Conservation (phyloP, 2,113 vertebrate species). For the Dermatemys mawii region DNA sequence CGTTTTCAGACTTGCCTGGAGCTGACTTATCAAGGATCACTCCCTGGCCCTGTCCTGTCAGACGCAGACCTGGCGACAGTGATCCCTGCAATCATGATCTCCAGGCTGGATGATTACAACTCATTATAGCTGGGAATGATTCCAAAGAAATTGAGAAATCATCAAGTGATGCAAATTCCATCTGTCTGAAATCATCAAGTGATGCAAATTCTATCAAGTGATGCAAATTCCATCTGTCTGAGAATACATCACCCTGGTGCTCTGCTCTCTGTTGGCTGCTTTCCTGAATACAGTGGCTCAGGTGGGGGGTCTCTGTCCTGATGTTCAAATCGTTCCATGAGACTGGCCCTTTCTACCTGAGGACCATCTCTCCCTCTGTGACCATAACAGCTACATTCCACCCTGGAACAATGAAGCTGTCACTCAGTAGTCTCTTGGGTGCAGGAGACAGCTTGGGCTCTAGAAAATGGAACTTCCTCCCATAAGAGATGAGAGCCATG, state of each 20-base stretch:
- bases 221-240: conserved; percentile 23
- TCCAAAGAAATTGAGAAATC: conserved; percentile 43
- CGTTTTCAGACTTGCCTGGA: conserved; percentile 24
- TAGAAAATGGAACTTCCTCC: not conserved
- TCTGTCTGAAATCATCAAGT: conserved; percentile 30
- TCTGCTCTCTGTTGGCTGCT: not conserved
- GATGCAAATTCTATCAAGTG: conserved; percentile 38
- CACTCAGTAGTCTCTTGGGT: not conserved
- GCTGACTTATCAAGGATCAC: not conserved
- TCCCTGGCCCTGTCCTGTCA: conserved; percentile 4
- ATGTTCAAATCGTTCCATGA: not conserved
- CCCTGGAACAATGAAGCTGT: not conserved
- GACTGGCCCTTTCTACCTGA: not conserved
- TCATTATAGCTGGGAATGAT: conserved; percentile 31
- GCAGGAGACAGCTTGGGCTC: not conserved
- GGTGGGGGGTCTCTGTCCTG: not conserved
- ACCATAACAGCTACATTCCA: not conserved
- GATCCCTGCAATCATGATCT: not conserved
- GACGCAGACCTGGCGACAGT: conserved; percentile 38
- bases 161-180: conserved; percentile 40
- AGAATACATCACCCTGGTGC: not conserved
- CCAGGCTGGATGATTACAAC: conserved; percentile 28
- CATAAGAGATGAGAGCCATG: not conserved
- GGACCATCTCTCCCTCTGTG: not conserved
- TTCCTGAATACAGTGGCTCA: not conserved